phyloP scores from a whole-genome alignment of 2,797 vertebrate genomes.

The Kryptolebias ocellatus region DNA sequence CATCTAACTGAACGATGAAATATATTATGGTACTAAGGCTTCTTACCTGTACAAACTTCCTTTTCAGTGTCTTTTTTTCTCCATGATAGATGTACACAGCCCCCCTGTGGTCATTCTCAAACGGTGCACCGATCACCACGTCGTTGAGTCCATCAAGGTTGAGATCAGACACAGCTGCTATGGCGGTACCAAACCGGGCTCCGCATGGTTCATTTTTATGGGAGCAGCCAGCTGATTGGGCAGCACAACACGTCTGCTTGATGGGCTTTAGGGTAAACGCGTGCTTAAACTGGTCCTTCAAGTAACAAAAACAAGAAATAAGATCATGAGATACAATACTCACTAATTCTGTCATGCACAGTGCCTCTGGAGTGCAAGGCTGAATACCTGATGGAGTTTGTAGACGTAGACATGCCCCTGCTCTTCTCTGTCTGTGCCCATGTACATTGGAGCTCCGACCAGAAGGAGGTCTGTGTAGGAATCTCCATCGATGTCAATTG shows the following conservation, averaged over 20 bases:
- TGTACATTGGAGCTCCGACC: slow-evolving; percentile 94
- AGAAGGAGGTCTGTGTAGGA: slow-evolving; percentile 90
- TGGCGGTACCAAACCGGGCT: slow-evolving; percentile 92
- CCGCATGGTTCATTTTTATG: slow-evolving; percentile 91
- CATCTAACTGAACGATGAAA: neutral
- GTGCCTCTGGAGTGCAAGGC: too few species aligned
- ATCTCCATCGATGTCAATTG: slow-evolving; percentile 88
- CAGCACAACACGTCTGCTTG: slow-evolving; percentile 89
- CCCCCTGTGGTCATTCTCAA: slow-evolving; percentile 93
- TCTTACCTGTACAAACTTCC: slow-evolving; percentile 89
- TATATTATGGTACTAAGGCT: neutral
- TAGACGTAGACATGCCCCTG: slow-evolving; percentile 97
- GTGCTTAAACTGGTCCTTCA: slow-evolving; percentile 85
- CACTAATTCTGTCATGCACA: neutral
- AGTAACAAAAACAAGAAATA: slow-evolving; percentile 5
- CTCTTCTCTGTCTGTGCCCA: slow-evolving; percentile 93
- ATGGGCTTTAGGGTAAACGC: slow-evolving; percentile 90
- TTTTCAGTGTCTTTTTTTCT: slow-evolving; percentile 79
- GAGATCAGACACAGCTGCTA: slow-evolving; percentile 91
- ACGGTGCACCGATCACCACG: slow-evolving; percentile 91
- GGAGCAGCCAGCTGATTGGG: slow-evolving; percentile 82
- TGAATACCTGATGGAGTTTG: slow-evolving; percentile 85
- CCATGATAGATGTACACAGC: slow-evolving; percentile 96
- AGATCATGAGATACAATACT: neutral
- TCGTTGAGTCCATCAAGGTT: slow-evolving; percentile 94